Evolutionary conservation across 1,140 invertebrate species (phyloP).

Genomic region (Tetramorium alpestre): DNA sequence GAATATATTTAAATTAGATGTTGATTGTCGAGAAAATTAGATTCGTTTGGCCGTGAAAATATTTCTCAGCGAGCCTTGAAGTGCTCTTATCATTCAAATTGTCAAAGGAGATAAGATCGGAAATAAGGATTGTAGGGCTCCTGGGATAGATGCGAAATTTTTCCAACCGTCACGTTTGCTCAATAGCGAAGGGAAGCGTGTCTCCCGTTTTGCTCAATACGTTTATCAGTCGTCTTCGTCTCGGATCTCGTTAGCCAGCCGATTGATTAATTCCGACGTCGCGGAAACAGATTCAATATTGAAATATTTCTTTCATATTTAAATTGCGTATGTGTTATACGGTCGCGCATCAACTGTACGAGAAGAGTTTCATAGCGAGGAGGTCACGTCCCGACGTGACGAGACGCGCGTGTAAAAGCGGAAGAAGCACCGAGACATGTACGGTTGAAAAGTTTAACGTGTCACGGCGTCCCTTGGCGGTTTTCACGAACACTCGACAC

Average conservation of each 20-base stretch:
- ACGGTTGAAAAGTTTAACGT: not conserved
- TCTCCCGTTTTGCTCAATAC: too few species aligned
- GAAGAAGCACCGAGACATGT: not conserved
- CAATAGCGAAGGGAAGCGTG: too few species aligned
- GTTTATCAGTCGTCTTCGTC: not conserved
- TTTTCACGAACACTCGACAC: conserved; percentile 34
- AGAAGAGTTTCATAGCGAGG: not conserved
- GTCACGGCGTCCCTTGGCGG: not conserved
- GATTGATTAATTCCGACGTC: conserved; percentile 38
- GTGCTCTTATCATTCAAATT: conserved; percentile 25
- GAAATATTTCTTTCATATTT: conserved; percentile 47
- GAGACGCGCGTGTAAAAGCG: not conserved
- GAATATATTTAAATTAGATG: not conserved
- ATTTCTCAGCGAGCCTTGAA: not conserved
- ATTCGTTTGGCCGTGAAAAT: conserved; percentile 17
- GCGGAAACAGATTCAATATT: conserved; percentile 4
- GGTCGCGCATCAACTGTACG: not conserved
- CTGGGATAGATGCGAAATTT: conserved; percentile 1
- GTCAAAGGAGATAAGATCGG: conserved; percentile 31
- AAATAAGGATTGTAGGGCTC: not conserved
- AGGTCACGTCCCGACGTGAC: conserved; percentile 17
- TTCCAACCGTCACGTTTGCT: conserved; percentile 9
- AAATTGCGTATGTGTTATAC: conserved; percentile 5
- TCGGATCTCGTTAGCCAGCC: conserved; percentile 15
- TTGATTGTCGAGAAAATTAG: conserved; percentile 23